These are phyloP conservation scores for Psilopsiagon aymara DNA, from an alignment of 2,113 vertebrate species.

Conservation along the genomic window DNA sequence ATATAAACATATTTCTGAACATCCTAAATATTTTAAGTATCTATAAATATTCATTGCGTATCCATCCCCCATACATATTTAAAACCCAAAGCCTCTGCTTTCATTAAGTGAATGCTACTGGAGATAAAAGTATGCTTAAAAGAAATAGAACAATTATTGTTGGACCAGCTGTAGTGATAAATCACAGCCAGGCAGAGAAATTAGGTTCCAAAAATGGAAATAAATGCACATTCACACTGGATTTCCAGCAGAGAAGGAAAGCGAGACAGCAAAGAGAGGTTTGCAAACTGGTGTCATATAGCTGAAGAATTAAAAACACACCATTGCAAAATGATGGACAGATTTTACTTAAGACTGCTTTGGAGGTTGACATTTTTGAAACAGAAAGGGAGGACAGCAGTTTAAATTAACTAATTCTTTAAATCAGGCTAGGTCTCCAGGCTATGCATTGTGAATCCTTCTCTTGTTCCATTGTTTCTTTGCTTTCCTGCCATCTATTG, in stretches of 20 bases:
- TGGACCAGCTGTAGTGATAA: conserved; percentile 64
- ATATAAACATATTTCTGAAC: conserved; percentile 29
- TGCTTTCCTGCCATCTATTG: neutral
- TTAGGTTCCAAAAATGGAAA: conserved; percentile 66
- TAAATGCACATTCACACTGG: conserved; percentile 9
- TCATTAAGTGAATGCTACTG: conserved; percentile 53
- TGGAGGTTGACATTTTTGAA: neutral
- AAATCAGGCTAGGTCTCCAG: conserved; percentile 2
- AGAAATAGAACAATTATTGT: conserved; percentile 64
- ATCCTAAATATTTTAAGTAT: conserved; percentile 64
- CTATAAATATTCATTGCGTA: conserved; percentile 67
- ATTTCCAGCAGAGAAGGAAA: neutral
- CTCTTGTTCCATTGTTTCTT: neutral
- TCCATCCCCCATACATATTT: conserved; percentile 34
- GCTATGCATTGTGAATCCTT: neutral
- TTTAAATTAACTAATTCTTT: conserved; percentile 39
- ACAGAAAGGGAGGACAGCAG: neutral
- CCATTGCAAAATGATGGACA: neutral
- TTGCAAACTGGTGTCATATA: neutral
- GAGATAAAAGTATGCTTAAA: conserved; percentile 70
- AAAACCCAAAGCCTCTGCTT: conserved; percentile 47
- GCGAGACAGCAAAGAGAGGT: neutral
- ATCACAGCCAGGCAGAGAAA: conserved; percentile 58
- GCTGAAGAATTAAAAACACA: neutral
- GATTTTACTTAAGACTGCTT: neutral